These are phyloP conservation scores for Macaria liturata DNA, from an alignment of 2,888 invertebrate species.

Conservation along the genomic window DNA sequence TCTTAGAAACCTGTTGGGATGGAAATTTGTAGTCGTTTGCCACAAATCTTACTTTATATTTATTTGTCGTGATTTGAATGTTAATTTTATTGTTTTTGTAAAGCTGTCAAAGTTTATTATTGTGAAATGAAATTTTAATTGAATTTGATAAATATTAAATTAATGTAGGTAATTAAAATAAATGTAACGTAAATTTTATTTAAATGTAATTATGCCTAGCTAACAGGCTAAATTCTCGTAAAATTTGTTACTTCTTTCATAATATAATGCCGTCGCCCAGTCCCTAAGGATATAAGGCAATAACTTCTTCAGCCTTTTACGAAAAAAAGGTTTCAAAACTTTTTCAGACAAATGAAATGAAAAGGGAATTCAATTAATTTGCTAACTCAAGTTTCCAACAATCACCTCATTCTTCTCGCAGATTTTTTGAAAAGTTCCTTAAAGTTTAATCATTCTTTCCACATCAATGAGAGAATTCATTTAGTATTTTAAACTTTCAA, in stretches of 20 bases:
- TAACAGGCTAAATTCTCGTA: background rate
- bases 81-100: constrained; percentile 3
- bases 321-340: constrained; percentile 21
- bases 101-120: too few relatives aligned
- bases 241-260: constrained; percentile 1
- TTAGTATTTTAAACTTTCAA: constrained; percentile 20
- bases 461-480: constrained; percentile 21
- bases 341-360: constrained; percentile 32
- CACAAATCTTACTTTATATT: background rate
- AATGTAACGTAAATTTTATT: too few relatives aligned
- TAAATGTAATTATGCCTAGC: too few relatives aligned
- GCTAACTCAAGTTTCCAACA: constrained; percentile 29
- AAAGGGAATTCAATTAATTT: constrained; percentile 35
- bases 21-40: too few relatives aligned
- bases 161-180: too few relatives aligned
- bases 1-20: constrained; percentile 12
- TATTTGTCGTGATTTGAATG: constrained; percentile 7
- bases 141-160: too few relatives aligned
- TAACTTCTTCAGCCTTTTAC: constrained; percentile 3
- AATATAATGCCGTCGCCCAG: background rate
- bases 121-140: too few relatives aligned
- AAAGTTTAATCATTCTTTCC: constrained; percentile 26
- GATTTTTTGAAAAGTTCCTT: constrained; percentile 24
- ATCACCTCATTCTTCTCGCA: constrained; percentile 26
- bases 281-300: constrained; percentile 1